Conservation (phyloP, 2,797 vertebrate species). For the Enteromius trimaculatus region DNA sequence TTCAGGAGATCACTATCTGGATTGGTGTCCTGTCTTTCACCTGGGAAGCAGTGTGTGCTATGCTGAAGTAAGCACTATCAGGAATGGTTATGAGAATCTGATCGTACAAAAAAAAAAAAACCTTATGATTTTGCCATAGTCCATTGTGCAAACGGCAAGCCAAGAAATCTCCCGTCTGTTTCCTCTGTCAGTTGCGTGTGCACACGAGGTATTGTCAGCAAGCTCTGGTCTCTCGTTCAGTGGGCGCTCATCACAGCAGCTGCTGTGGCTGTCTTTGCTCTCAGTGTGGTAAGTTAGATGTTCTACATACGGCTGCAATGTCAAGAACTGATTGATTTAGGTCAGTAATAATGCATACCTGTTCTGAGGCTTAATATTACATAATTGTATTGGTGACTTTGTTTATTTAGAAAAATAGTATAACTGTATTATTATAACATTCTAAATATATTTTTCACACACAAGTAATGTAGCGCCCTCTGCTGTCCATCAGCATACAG, state of each 20-base stretch:
- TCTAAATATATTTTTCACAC: background rate
- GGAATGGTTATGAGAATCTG: background rate
- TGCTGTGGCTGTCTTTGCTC: constrained; percentile 71
- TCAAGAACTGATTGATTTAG: background rate
- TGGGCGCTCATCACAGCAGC: constrained; percentile 70
- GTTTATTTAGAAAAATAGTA: background rate
- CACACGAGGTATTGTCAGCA: constrained; percentile 72
- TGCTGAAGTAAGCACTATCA: constrained; percentile 74
- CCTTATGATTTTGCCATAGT: background rate
- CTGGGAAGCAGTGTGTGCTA: constrained; percentile 79
- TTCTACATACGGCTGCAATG: background rate
- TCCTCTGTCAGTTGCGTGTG: constrained; percentile 68
- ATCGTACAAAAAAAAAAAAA: background rate
- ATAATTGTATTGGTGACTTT: background rate
- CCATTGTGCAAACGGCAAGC: background rate
- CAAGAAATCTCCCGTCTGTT: background rate
- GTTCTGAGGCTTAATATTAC: background rate
- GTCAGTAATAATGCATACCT: background rate
- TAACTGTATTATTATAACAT: background rate
- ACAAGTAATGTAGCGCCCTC: constrained; percentile 7
- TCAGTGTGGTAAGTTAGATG: constrained; percentile 79
- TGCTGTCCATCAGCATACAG: background rate
- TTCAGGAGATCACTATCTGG: constrained; percentile 76
- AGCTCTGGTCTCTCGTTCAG: constrained; percentile 74
- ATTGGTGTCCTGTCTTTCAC: constrained; percentile 78